A percentile compares a stretch with the other conserved stretches of the same genome.
phyloP scores from a whole-genome alignment of 2,888 invertebrate species.

The Pomacea canaliculata region DNA sequence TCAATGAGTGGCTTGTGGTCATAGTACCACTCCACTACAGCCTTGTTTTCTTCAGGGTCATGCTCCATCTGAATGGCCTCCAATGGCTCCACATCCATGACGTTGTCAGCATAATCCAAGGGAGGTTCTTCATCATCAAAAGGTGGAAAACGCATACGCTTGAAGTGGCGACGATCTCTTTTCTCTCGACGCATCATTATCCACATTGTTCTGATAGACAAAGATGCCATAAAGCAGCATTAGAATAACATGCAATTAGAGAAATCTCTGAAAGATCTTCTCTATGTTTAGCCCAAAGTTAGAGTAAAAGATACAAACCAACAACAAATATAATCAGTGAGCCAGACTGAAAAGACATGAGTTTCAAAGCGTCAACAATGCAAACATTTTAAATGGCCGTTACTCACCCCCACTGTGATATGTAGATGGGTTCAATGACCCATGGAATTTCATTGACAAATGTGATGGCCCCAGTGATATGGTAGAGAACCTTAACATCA shows the following conservation, averaged over 20 bases:
- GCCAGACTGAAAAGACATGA: not conserved
- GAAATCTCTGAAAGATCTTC: not conserved
- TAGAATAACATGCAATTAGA: not conserved
- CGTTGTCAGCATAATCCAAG: slow-evolving; percentile 98
- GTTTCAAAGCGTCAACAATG: too few relatives aligned
- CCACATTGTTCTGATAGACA: slow-evolving; percentile 90
- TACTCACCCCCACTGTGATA: slow-evolving; percentile 97
- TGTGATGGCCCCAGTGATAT: slow-evolving; percentile 99
- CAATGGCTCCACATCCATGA: slow-evolving; percentile 97
- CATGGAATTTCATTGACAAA: slow-evolving; percentile 99
- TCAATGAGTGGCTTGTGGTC: slow-evolving; percentile 96
- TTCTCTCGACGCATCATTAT: slow-evolving; percentile 99
- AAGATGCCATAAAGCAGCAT: not conserved
- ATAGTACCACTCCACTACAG: slow-evolving; percentile 95
- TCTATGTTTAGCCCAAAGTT: not conserved
- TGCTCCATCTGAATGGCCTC: slow-evolving; percentile 99
- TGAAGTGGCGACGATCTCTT: slow-evolving; percentile 97
- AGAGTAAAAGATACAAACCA: not conserved
- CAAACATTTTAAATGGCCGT: too few relatives aligned
- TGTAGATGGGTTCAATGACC: slow-evolving; percentile 99
- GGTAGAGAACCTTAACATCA: slow-evolving; percentile 95
- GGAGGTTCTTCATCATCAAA: slow-evolving; percentile 99
- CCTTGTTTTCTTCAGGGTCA: slow-evolving; percentile 85
- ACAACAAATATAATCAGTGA: not conserved
- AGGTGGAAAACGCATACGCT: slow-evolving; percentile 99